phyloP scores from a whole-genome alignment of 2,888 invertebrate species.

The Petrolisthes manimaculis region DNA sequence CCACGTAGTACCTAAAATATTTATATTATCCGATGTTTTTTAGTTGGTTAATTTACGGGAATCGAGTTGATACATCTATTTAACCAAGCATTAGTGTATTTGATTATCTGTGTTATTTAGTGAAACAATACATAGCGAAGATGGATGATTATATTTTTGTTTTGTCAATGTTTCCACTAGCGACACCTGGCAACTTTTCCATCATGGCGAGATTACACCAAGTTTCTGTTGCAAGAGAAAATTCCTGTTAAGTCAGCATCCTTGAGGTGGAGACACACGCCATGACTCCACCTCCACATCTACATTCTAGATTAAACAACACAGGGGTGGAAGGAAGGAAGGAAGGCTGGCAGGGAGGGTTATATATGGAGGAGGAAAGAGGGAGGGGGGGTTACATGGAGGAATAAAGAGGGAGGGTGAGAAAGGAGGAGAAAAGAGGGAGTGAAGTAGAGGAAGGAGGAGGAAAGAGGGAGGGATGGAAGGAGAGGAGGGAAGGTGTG shows the following conservation, averaged over 20 bases:
- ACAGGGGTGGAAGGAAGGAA: no score
- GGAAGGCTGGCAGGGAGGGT: no score
- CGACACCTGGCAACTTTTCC: neutral
- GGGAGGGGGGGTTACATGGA: no score
- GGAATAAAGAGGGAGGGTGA: no score
- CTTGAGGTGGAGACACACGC: neutral
- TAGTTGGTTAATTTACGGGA: neutral
- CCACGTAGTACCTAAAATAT: neutral
- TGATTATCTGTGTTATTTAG: neutral
- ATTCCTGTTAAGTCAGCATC: conserved; percentile 7
- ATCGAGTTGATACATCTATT: no score
- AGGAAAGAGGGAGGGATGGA: no score
- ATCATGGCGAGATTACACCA: neutral
- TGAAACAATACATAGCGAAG: neutral
- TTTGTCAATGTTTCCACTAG: neutral
- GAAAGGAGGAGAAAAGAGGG: no score
- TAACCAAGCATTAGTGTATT: neutral
- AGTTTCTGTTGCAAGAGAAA: conserved; percentile 7
- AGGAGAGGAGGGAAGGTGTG: neutral
- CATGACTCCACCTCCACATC: neutral
- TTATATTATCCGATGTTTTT: neutral
- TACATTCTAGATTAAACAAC: no score
- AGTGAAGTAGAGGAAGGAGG: no score
- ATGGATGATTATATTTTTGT: neutral
- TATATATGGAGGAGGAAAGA: no score